Evolutionary conservation across 1,140 invertebrate genomes (phyloP), one percentile per base, ranked within the genome.

Genomic region (Coenobita brevimanus): DNA sequence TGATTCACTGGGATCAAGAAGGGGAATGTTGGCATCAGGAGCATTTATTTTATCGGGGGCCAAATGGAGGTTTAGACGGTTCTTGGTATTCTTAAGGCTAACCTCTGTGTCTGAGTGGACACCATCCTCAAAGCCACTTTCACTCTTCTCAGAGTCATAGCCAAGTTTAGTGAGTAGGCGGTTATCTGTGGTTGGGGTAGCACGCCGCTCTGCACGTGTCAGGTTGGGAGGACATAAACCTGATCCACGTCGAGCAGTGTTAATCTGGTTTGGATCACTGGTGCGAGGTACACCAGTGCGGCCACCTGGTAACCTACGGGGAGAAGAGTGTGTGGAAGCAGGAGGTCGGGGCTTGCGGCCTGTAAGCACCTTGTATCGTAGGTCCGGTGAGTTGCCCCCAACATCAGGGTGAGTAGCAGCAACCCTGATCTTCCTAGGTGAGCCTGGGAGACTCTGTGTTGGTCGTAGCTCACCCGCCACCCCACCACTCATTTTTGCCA

Each of bases 351-450:
- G 79, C 57, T 57, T 80, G 41, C 86, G 67, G 1, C 80, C 69
- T 15, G 69, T 82, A n/a, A 88, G 54, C 30, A 88, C 86, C 60
- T 88, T 88, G 80, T 90, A 90, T 21, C 87, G 83, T 2, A 90
- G 60, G 30, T 90, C 89, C 41, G 89, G 89, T 15, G 89, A 90
- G 67, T 90, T 88, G n/a, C 84, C 82, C 10, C 89, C 89, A 8
- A 90, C 89, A 30, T 90, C 89, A 8, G 89, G 89, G n/a, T 89
- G 71, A 13, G 84, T 90, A 2, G 89, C 83, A 4, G 89, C 76
- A 62, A 90, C 89, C 17, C 89, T 64, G 69, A 90, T 90, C 73
- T 90, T 90, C 30, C 89, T 79, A 10, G 89, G 89, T 8, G 89
- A 89, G 2, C 89, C 89, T 4, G 89, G 89, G 15, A 90, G 71